These are phyloP conservation scores for Drosophila histrio DNA, from an alignment of 2,888 invertebrate species.

Conservation along the genomic window DNA sequence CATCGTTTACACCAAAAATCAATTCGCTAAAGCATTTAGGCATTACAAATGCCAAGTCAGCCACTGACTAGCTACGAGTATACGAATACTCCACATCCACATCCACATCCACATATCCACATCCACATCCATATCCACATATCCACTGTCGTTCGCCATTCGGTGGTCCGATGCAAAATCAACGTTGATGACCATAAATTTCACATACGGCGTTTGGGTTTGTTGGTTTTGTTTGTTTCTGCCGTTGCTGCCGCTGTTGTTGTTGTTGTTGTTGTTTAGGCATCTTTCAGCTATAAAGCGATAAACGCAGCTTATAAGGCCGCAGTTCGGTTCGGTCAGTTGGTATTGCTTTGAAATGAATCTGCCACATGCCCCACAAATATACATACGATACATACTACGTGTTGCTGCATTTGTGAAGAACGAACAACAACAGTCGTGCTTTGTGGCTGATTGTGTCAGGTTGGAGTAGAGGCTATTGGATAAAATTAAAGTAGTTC, in stretches of 20 bases:
- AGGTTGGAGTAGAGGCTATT: slow-evolving; percentile 27
- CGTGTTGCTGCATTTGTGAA: background rate
- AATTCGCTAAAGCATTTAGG: slow-evolving; percentile 84
- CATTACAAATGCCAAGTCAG: slow-evolving; percentile 79
- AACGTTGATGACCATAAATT: slow-evolving; percentile 83
- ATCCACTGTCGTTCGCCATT: slow-evolving; percentile 25
- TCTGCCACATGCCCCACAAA: slow-evolving; percentile 64
- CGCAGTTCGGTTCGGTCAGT: slow-evolving; percentile 45
- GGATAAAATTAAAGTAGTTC: slow-evolving; percentile 32
- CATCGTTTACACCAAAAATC: slow-evolving; percentile 85
- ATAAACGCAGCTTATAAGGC: slow-evolving; percentile 66
- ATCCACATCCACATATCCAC: slow-evolving; percentile 12
- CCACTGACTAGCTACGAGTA: slow-evolving; percentile 57
- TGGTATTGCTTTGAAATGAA: slow-evolving; percentile 76
- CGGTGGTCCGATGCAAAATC: slow-evolving; percentile 79
- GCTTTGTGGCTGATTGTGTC: slow-evolving; percentile 25
- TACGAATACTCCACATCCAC: slow-evolving; percentile 20
- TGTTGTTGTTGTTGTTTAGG: slow-evolving; percentile 30
- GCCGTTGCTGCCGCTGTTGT: slow-evolving; percentile 19
- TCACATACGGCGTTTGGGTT: slow-evolving; percentile 57
- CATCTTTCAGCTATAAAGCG: slow-evolving; percentile 64
- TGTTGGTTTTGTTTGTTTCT: slow-evolving; percentile 42
- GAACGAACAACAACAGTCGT: slow-evolving; percentile 14
- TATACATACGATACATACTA: background rate
- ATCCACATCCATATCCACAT: slow-evolving; percentile 21